These are phyloP conservation scores for Beris morrisii DNA, from an alignment of 2,888 invertebrate species.

Conservation along the genomic window DNA sequence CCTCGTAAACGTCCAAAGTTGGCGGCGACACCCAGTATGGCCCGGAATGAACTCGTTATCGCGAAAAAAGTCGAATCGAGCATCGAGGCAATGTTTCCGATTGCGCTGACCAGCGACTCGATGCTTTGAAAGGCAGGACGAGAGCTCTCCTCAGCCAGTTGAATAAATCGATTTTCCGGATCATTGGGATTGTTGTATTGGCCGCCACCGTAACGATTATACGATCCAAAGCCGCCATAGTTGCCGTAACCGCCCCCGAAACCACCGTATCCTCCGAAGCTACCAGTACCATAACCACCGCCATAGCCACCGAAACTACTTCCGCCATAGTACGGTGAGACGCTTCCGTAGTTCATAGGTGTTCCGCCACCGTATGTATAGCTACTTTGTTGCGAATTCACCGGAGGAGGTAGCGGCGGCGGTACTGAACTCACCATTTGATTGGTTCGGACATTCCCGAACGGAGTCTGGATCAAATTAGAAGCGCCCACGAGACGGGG, in stretches of 20 bases:
- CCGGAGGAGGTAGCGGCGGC: slow-evolving; percentile 44
- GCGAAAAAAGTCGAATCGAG: slow-evolving; percentile 95
- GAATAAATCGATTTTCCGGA: slow-evolving; percentile 67
- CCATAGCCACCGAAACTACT: slow-evolving; percentile 49
- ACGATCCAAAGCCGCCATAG: slow-evolving; percentile 48
- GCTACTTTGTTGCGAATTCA: slow-evolving; percentile 42
- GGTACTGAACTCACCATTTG: slow-evolving; percentile 18
- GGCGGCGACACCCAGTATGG: slow-evolving; percentile 93
- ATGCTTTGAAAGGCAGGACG: slow-evolving; percentile 93
- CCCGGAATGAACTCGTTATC: slow-evolving; percentile 91
- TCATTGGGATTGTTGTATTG: slow-evolving; percentile 45
- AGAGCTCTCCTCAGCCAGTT: slow-evolving; percentile 88
- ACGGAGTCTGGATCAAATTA: slow-evolving; percentile 47
- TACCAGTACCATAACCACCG: background rate
- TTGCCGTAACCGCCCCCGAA: slow-evolving; percentile 41
- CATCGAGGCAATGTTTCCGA: slow-evolving; percentile 94
- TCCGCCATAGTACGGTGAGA: slow-evolving; percentile 12
- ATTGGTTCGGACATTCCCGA: slow-evolving; percentile 47
- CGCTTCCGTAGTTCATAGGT: slow-evolving; percentile 39
- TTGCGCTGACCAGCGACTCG: slow-evolving; percentile 87
- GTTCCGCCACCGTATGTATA: slow-evolving; percentile 37
- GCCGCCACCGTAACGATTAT: slow-evolving; percentile 48
- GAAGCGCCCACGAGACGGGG: slow-evolving; percentile 34
- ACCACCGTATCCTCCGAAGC: slow-evolving; percentile 40
- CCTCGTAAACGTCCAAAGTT: slow-evolving; percentile 84